Percentiles rank a stretch among this genome's conserved stretches.
These are phyloP conservation scores for Sebastes dallii DNA, from an alignment of 2,797 vertebrate genomes.

Conservation along the genomic window DNA sequence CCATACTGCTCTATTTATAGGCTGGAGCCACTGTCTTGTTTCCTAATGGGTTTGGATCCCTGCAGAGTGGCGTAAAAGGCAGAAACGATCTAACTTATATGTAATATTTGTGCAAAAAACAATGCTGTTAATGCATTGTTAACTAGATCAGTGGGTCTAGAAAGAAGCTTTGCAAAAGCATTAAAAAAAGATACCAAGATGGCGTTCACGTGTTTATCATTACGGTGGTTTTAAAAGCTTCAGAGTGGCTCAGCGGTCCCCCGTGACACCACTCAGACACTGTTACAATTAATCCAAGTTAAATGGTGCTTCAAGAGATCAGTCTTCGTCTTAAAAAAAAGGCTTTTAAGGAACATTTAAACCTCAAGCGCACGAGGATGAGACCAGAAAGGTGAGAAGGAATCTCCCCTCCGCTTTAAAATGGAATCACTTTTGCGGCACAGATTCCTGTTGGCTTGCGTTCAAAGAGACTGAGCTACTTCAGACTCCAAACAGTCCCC, in stretches of 20 bases:
- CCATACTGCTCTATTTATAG: constrained; percentile 58
- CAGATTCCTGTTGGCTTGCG: constrained; percentile 51
- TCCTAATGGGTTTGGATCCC: constrained; percentile 31
- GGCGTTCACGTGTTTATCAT: constrained; percentile 7
- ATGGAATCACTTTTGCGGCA: constrained; percentile 46
- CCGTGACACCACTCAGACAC: constrained; percentile 10
- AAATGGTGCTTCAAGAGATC: constrained; percentile 47
- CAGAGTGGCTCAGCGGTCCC: constrained; percentile 6
- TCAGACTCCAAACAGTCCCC: constrained; percentile 64
- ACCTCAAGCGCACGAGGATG: constrained; percentile 4
- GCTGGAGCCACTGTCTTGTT: constrained; percentile 21
- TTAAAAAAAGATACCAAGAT: neutral
- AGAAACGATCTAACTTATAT: neutral
- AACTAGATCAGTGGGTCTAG: neutral
- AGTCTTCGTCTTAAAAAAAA: constrained; percentile 9
- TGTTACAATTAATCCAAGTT: constrained; percentile 53
- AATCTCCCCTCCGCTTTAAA: constrained; percentile 42
- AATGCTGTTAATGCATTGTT: neutral
- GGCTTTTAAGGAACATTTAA: constrained; percentile 56
- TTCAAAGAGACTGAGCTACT: constrained; percentile 63
- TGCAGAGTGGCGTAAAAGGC: neutral
- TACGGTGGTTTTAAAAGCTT: constrained; percentile 37
- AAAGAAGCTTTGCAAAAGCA: neutral
- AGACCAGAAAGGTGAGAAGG: constrained; percentile 54
- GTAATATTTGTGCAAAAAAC: neutral